These are phyloP conservation scores for Eupithecia exiguata DNA, from an alignment of 2,888 invertebrate species.

Conservation along the genomic window DNA sequence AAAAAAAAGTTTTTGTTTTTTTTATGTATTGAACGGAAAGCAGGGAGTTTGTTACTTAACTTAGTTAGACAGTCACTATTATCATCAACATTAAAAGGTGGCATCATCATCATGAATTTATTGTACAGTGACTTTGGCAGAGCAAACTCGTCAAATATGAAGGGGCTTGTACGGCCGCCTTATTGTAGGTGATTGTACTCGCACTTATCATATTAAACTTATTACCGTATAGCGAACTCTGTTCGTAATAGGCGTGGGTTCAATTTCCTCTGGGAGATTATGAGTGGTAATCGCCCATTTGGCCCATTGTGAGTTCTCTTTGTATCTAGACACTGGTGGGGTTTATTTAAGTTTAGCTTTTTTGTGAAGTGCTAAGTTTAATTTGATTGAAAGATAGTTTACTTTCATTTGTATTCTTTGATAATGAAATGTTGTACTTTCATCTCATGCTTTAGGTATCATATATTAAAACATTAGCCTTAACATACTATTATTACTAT, in stretches of 20 bases:
- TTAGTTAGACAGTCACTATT: no score
- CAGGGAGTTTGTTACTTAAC: no score
- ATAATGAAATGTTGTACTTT: not conserved
- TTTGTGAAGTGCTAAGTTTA: not conserved
- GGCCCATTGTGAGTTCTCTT: constrained; percentile 10
- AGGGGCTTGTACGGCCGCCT: not conserved
- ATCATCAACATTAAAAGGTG: no score
- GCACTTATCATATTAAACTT: constrained; percentile 13
- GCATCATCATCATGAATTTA: not conserved
- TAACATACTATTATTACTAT: no score
- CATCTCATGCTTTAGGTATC: not conserved
- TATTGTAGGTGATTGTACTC: not conserved
- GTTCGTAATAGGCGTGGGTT: constrained; percentile 46
- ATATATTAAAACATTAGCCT: not conserved
- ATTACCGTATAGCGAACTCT: constrained; percentile 20
- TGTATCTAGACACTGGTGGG: not conserved
- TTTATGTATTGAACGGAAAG: no score
- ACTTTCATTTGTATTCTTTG: not conserved
- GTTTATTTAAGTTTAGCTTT: not conserved
- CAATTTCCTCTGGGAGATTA: constrained; percentile 39
- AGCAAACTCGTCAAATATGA: not conserved
- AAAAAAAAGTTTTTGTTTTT: no score
- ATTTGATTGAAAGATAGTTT: not conserved
- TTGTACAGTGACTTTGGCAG: not conserved
- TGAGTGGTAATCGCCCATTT: constrained; percentile 30